Conservation (phyloP, 2,797 vertebrate genomes). For the Karalla daura region DNA sequence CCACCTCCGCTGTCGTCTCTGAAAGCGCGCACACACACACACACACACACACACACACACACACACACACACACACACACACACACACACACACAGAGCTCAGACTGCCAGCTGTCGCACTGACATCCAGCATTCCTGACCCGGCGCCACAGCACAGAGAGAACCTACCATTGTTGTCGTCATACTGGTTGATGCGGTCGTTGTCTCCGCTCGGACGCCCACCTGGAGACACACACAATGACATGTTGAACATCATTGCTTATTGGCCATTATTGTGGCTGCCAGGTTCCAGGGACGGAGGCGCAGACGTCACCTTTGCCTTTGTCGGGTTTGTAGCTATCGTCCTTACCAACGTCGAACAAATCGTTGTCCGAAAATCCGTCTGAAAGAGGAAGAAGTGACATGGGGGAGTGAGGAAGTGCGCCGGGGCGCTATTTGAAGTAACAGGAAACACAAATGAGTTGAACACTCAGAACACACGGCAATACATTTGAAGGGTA, state of each 20-base stretch:
- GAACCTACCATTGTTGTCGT: slow-evolving; percentile 70
- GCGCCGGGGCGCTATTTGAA: neutral
- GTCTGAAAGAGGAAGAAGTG: slow-evolving; percentile 54
- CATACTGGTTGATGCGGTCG: slow-evolving; percentile 44
- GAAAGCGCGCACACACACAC: slow-evolving; percentile 24
- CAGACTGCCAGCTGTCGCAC: neutral
- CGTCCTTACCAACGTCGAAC: slow-evolving; percentile 52
- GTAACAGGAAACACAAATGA: neutral
- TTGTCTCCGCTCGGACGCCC: slow-evolving; percentile 14
- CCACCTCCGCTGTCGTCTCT: slow-evolving; percentile 83
- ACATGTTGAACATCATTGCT: neutral
- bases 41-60: slow-evolving; percentile 2
- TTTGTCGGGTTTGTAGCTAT: slow-evolving; percentile 88
- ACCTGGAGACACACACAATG: slow-evolving; percentile 49
- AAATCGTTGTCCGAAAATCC: slow-evolving; percentile 86
- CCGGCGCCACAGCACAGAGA: neutral
- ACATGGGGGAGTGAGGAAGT: neutral
- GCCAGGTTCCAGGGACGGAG: accelerated
- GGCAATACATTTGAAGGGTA: too few relatives aligned
- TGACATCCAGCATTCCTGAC: neutral
- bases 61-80: neutral
- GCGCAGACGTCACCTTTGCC: slow-evolving; percentile 84
- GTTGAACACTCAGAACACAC: too few relatives aligned
- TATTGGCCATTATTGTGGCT: too few relatives aligned
- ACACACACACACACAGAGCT: neutral